Percentiles rank a stretch among this genome's conserved stretches.
Conservation (phyloP, 1,140 invertebrate species). For the Drosophila kohkoa region DNA sequence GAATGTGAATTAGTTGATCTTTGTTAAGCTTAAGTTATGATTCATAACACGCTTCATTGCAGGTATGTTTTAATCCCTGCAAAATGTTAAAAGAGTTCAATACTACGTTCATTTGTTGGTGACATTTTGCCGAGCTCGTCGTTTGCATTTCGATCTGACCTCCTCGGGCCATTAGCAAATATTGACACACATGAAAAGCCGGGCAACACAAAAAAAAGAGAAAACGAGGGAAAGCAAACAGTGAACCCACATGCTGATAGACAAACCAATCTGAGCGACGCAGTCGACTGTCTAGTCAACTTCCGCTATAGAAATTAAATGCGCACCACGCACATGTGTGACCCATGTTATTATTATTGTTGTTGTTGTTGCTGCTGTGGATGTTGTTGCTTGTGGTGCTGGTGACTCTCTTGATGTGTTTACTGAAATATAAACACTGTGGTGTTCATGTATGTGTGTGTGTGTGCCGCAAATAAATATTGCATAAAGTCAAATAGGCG, state of each 20-base stretch:
- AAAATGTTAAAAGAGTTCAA: conserved; percentile 20
- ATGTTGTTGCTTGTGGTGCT: conserved; percentile 25
- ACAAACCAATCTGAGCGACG: conserved; percentile 56
- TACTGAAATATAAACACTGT: conserved; percentile 68
- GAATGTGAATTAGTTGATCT: not conserved
- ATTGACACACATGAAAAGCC: conserved; percentile 42
- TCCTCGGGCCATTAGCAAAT: conserved; percentile 60
- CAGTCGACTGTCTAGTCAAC: conserved; percentile 78
- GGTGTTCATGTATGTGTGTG: conserved; percentile 39
- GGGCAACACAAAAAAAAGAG: conserved; percentile 3
- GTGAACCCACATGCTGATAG: conserved; percentile 20
- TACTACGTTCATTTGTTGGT: not conserved
- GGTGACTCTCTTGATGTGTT: conserved; percentile 49
- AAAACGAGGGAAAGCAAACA: conserved; percentile 11
- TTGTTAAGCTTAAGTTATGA: not conserved
- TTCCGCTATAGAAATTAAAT: conserved; percentile 81
- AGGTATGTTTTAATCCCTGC: not conserved
- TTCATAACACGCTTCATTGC: too few species aligned
- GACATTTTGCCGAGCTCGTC: conserved; percentile 52
- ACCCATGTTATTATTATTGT: conserved; percentile 34
- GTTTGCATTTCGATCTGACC: conserved; percentile 43
- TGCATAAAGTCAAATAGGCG: conserved; percentile 76
- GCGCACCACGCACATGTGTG: conserved; percentile 72
- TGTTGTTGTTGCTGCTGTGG: conserved; percentile 29
- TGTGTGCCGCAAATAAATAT: conserved; percentile 75